Percentiles rank a stretch among this genome's conserved stretches.
Evolutionary conservation across 2,888 invertebrate species (phyloP).

Genomic region (Nomada goodeniana): DNA sequence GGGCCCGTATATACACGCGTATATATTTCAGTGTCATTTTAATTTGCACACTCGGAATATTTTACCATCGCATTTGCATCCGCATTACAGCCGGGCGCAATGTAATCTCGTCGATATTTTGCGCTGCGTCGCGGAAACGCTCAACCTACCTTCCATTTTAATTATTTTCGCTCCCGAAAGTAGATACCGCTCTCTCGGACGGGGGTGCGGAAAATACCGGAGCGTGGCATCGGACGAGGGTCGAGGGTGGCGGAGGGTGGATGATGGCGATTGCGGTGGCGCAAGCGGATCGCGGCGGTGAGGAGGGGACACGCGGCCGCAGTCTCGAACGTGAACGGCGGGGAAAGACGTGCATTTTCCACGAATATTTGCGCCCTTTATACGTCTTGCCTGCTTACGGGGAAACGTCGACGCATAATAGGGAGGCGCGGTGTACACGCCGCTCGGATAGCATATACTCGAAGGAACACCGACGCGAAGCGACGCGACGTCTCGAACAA

Average conservation of each 20-base stretch:
- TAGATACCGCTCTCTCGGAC: slow-evolving; percentile 58
- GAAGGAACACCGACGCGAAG: slow-evolving; percentile 45
- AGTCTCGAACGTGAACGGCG: slow-evolving; percentile 12
- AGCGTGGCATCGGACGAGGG: slow-evolving; percentile 18
- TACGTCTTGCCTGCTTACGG: slow-evolving; percentile 69
- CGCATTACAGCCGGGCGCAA: slow-evolving; percentile 80
- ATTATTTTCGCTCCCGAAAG: slow-evolving; percentile 78
- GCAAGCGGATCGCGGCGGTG: not conserved
- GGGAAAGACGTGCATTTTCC: slow-evolving; percentile 71
- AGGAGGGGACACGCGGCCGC: slow-evolving; percentile 12
- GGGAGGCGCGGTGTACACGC: slow-evolving; percentile 65
- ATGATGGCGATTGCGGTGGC: not conserved
- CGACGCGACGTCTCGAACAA: slow-evolving; percentile 55
- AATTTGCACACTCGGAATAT: slow-evolving; percentile 83
- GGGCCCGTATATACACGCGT: slow-evolving; percentile 67
- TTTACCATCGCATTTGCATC: slow-evolving; percentile 83
- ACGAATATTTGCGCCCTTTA: slow-evolving; percentile 77
- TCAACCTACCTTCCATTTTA: slow-evolving; percentile 79
- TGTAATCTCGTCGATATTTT: slow-evolving; percentile 84
- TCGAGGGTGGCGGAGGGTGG: slow-evolving; percentile 17
- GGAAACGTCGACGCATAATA: slow-evolving; percentile 72
- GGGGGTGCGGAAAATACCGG: slow-evolving; percentile 59
- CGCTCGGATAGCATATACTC: slow-evolving; percentile 61
- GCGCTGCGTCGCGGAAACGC: slow-evolving; percentile 75
- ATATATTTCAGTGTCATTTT: slow-evolving; percentile 83